Evolutionary conservation across 2,113 vertebrate genomes (phyloP).

Genomic region (Sigmodon hispidus): DNA sequence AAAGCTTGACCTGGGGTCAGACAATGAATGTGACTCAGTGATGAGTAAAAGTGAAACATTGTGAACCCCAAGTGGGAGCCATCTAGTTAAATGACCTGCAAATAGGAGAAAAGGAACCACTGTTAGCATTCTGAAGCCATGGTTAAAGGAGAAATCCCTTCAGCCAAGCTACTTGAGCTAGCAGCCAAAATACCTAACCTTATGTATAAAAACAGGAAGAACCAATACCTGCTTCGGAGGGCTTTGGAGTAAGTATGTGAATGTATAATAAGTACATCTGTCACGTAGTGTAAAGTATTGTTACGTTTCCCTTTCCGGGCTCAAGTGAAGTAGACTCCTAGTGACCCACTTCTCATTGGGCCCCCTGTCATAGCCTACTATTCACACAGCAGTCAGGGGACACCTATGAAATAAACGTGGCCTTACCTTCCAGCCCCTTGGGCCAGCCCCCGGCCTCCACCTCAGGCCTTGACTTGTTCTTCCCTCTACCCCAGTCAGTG

Average conservation of each 20-base stretch:
- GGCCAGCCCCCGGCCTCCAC: neutral
- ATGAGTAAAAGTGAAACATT: conserved; percentile 22
- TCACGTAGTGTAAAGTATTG: neutral
- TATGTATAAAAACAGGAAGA: conserved; percentile 1
- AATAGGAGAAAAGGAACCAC: neutral
- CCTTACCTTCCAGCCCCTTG: neutral
- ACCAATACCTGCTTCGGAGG: neutral
- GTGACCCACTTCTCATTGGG: neutral
- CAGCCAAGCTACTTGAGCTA: neutral
- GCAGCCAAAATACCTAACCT: conserved; percentile 26
- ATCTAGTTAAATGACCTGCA: conserved; percentile 13
- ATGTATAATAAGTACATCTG: neutral
- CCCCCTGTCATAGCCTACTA: neutral
- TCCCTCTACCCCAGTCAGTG: neutral
- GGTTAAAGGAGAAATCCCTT: conserved; percentile 18
- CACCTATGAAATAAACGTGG: neutral
- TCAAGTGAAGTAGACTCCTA: neutral
- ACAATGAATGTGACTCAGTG: conserved; percentile 28
- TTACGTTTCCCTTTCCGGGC: neutral
- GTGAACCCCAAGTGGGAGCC: neutral
- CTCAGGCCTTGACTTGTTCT: neutral
- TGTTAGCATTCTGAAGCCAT: neutral
- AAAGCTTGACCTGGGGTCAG: neutral
- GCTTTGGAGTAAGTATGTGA: neutral
- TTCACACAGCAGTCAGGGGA: neutral